Percentiles rank a stretch among this genome's conserved stretches.
These are phyloP conservation scores for Cotesia chilonis DNA, from an alignment of 1,140 invertebrate species.

Conservation along the genomic window DNA sequence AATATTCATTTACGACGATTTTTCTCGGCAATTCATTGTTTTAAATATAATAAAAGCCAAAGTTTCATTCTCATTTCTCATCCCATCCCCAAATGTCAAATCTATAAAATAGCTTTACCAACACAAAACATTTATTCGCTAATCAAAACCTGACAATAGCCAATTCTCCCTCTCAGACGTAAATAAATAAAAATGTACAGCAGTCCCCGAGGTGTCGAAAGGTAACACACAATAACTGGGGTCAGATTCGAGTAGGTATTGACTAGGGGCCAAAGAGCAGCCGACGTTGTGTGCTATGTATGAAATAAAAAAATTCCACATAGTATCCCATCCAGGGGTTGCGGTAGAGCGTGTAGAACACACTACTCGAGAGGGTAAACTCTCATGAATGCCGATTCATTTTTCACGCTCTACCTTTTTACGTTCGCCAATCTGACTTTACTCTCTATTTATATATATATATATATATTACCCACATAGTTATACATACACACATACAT, in stretches of 20 bases:
- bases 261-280: slow-evolving; percentile 15
- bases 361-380: slow-evolving; percentile 19
- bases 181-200: slow-evolving; percentile 33
- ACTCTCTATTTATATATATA: not conserved
- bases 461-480: too few relatives aligned
- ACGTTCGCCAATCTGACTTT: slow-evolving; percentile 1
- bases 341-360: slow-evolving; percentile 13
- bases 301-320: slow-evolving; percentile 1
- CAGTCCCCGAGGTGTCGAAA: slow-evolving; percentile 49
- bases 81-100: too few relatives aligned
- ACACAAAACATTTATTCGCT: slow-evolving; percentile 25
- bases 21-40: too few relatives aligned
- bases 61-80: too few relatives aligned
- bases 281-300: not conserved
- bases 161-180: slow-evolving; percentile 40
- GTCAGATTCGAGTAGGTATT: slow-evolving; percentile 52
- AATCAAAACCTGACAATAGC: slow-evolving; percentile 51
- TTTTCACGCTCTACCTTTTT: slow-evolving; percentile 24
- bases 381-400: slow-evolving; percentile 23
- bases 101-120: too few relatives aligned
- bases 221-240: slow-evolving; percentile 54
- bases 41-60: too few relatives aligned
- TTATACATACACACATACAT: slow-evolving; percentile 20
- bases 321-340: slow-evolving; percentile 18
- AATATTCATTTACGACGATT: too few relatives aligned